Percentiles rank a stretch among this genome's conserved stretches.
Evolutionary conservation across 2,113 vertebrate genomes (phyloP).

Genomic region (Bos indicus): DNA sequence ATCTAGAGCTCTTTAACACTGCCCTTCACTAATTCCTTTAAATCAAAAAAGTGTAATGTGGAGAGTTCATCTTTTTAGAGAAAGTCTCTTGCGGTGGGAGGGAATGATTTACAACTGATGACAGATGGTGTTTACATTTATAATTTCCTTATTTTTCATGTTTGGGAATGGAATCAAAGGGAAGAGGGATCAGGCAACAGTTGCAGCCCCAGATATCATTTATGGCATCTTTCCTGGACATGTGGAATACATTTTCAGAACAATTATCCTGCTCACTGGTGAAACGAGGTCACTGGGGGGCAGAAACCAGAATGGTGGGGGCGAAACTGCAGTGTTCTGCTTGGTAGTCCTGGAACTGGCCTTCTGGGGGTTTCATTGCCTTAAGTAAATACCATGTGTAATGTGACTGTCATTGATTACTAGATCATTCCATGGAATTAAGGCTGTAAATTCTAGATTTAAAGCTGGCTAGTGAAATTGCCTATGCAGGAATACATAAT

Average conservation of each 20-base stretch:
- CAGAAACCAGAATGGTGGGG: neutral
- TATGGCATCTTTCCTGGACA: neutral
- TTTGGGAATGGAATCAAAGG: neutral
- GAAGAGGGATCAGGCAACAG: neutral
- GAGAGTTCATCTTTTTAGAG: neutral
- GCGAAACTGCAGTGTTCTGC: fast-evolving
- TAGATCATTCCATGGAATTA: neutral
- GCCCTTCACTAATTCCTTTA: neutral
- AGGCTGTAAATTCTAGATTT: neutral
- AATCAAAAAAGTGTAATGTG: neutral
- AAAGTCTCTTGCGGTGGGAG: neutral
- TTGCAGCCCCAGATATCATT: neutral
- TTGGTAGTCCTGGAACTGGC: neutral
- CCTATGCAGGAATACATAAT: neutral
- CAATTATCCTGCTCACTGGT: neutral
- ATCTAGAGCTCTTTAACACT: neutral
- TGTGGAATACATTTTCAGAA: neutral
- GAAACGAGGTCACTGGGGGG: neutral
- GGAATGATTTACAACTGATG: neutral
- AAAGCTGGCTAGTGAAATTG: neutral
- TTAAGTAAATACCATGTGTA: neutral
- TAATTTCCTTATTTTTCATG: conserved; percentile 8
- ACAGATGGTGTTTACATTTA: conserved; percentile 29
- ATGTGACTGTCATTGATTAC: neutral
- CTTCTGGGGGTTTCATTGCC: neutral